Conservation (phyloP, 2,888 invertebrate genomes). For the Adineta ricciae region DNA sequence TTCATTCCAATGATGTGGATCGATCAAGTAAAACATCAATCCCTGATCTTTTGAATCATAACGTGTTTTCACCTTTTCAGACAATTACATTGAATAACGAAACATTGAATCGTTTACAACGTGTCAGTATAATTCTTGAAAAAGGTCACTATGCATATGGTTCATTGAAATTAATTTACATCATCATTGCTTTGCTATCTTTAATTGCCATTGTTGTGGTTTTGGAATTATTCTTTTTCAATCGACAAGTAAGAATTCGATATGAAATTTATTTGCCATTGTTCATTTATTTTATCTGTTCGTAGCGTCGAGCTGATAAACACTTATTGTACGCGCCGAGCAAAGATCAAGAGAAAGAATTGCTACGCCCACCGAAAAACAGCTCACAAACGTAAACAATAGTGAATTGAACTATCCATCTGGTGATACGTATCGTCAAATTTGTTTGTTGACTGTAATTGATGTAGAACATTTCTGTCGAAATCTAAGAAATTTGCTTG, state of each 20-base stretch:
- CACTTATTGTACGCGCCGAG: neutral
- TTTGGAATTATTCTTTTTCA: neutral
- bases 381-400: neutral
- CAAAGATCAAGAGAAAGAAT: neutral
- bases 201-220: neutral
- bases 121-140: neutral
- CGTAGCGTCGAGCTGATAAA: neutral
- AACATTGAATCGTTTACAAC: neutral
- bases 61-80: neutral
- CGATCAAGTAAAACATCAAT: neutral
- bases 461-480: neutral
- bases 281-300: neutral
- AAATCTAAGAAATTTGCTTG: neutral
- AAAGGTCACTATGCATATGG: neutral
- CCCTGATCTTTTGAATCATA: neutral
- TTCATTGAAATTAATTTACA: neutral
- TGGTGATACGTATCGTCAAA: neutral
- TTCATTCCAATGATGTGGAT: constrained; percentile 14
- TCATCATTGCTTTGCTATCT: neutral
- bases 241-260: neutral
- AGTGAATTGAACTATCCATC: neutral
- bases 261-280: neutral
- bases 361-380: neutral
- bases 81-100: neutral
- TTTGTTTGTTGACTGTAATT: neutral